Percentiles rank a stretch among this genome's conserved stretches.
phyloP scores from a whole-genome alignment of 2,888 invertebrate genomes.

The Hirtodrosophila histrioides region DNA sequence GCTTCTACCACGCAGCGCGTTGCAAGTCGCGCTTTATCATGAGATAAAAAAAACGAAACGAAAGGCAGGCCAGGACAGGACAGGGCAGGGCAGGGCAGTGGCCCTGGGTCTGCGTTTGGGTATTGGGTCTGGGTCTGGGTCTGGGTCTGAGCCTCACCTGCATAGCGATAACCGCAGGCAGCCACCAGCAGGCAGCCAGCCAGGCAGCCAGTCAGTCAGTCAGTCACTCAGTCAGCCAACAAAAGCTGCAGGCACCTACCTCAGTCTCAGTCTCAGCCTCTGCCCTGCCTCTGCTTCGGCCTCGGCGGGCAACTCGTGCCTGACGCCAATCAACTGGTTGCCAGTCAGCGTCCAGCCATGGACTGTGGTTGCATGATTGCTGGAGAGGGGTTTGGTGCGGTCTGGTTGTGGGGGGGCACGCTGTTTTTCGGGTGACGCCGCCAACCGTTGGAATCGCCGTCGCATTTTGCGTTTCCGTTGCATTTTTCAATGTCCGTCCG shows the following conservation, averaged over 20 bases:
- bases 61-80: conserved; percentile 14
- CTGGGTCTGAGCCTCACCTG: conserved; percentile 58
- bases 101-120: conserved; percentile 18
- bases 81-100: conserved; percentile 24
- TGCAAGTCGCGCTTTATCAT: conserved; percentile 78
- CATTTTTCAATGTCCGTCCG: conserved; percentile 34
- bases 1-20: conserved; percentile 72
- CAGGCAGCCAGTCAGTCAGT: conserved; percentile 22
- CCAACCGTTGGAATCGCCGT: conserved; percentile 37
- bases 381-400: neutral
- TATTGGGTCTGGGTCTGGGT: conserved; percentile 13
- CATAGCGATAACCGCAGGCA: conserved; percentile 65
- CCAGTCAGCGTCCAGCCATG: conserved; percentile 41
- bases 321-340: conserved; percentile 76
- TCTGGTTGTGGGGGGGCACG: neutral
- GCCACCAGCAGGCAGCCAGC: conserved; percentile 35
- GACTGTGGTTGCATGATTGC: conserved; percentile 11
- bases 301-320: conserved; percentile 53
- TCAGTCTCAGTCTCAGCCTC: neutral
- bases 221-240: conserved; percentile 54
- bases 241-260: conserved; percentile 56
- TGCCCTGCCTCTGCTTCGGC: conserved; percentile 5
- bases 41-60: conserved; percentile 63
- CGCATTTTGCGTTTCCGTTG: conserved; percentile 74
- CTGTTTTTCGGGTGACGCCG: conserved; percentile 38